Conservation (phyloP, 2,113 vertebrate species). For the Gnathonemus echidnorhynchus region DNA sequence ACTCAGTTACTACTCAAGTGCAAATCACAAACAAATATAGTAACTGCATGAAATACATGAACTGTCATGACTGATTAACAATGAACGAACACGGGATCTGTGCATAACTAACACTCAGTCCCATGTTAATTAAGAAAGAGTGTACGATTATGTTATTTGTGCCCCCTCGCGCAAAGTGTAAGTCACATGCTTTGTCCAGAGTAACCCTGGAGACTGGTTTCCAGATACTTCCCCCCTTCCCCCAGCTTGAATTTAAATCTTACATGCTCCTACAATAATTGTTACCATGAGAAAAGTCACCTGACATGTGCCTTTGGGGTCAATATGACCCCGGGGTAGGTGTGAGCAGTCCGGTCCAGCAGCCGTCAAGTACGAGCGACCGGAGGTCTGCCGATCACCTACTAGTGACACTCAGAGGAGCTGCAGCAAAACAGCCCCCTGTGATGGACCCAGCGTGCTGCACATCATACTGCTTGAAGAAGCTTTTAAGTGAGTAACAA, state of each 20-base stretch:
- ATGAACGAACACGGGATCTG: no score
- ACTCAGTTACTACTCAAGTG: not conserved
- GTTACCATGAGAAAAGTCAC: no score
- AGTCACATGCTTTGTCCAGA: not conserved
- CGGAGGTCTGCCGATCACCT: not conserved
- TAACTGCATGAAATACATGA: not conserved
- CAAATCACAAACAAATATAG: not conserved
- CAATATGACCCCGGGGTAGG: no score
- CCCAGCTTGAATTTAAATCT: no score
- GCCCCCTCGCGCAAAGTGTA: not conserved
- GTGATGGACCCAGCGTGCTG: not conserved
- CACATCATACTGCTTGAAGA: not conserved
- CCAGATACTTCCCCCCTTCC: not conserved
- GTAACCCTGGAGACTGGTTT: not conserved
- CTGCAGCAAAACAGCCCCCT: not conserved
- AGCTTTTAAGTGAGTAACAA: not conserved
- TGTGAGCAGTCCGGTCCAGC: no score
- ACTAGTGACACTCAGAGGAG: not conserved
- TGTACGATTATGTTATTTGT: not conserved
- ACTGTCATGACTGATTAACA: not conserved
- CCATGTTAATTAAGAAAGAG: not conserved
- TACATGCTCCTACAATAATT: no score
- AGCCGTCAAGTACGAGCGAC: not conserved
- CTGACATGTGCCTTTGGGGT: no score
- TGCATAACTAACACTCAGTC: not conserved